Evolutionary conservation across 2,113 vertebrate genomes (phyloP).

Genomic region (Megalops atlanticus): DNA sequence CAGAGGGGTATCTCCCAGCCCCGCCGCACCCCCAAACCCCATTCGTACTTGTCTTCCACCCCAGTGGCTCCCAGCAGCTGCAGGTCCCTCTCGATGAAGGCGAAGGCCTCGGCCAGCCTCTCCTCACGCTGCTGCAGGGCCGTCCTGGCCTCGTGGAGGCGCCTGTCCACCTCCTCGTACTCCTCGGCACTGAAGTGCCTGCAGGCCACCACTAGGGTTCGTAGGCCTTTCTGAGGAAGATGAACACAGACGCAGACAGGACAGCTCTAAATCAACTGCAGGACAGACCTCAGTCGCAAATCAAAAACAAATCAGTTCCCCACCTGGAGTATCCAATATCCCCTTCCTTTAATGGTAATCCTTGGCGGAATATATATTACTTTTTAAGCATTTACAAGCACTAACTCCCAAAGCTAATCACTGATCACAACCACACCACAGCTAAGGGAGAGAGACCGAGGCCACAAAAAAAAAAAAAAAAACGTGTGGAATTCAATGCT

Average conservation of each 20-base stretch:
- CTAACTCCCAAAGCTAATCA: neutral
- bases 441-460: neutral
- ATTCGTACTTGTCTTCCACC: constrained; percentile 92
- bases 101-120: constrained; percentile 80
- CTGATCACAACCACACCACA: neutral
- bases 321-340: neutral
- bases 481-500: neutral
- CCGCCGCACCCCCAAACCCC: too few relatives aligned
- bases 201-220: constrained; percentile 91
- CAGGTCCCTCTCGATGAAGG: constrained; percentile 87
- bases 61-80: constrained; percentile 90
- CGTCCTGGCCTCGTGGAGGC: constrained; percentile 84
- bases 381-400: neutral
- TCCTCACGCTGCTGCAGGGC: constrained; percentile 92
- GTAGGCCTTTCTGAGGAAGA: constrained; percentile 84
- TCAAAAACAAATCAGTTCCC: neutral
- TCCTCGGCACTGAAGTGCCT: constrained; percentile 84
- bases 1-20: neutral
- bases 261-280: too few relatives aligned
- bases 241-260: neutral
- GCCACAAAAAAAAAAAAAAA: neutral
- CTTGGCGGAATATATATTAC: neutral
- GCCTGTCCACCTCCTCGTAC: constrained; percentile 80
- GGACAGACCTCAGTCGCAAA: too few relatives aligned
- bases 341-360: neutral